A percentile compares a stretch with the other conserved stretches of the same genome.
phyloP scores from a whole-genome alignment of 2,888 invertebrate genomes.

The Suillia variegata region DNA sequence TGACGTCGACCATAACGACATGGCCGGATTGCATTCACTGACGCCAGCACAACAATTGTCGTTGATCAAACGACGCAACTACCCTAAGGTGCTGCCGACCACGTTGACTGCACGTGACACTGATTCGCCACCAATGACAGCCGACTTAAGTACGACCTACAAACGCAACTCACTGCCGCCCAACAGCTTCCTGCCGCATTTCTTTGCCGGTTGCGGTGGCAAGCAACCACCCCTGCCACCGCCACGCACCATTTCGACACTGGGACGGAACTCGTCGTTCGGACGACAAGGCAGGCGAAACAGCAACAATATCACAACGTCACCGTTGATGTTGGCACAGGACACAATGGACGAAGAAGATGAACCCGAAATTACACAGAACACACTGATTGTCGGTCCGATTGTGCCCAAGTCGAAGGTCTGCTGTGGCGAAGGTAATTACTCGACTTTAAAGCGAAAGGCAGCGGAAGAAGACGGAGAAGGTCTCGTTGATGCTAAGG shows the following conservation, averaged over 20 bases:
- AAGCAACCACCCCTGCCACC: slow-evolving; percentile 73
- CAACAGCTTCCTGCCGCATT: slow-evolving; percentile 50
- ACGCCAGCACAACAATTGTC: slow-evolving; percentile 74
- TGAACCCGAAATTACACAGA: slow-evolving; percentile 64
- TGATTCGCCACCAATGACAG: slow-evolving; percentile 38
- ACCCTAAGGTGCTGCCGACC: slow-evolving; percentile 85
- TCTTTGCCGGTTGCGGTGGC: slow-evolving; percentile 39
- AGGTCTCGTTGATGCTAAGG: neutral
- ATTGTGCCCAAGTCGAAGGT: slow-evolving; percentile 60
- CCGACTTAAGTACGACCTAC: slow-evolving; percentile 37
- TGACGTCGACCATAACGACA: slow-evolving; percentile 53
- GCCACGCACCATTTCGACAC: slow-evolving; percentile 72
- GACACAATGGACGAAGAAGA: slow-evolving; percentile 57
- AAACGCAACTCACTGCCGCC: slow-evolving; percentile 73
- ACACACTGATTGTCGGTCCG: slow-evolving; percentile 65
- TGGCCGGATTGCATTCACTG: slow-evolving; percentile 53
- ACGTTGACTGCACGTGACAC: slow-evolving; percentile 23
- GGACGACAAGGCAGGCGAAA: slow-evolving; percentile 45
- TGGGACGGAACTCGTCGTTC: slow-evolving; percentile 63
- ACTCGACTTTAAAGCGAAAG: slow-evolving; percentile 36
- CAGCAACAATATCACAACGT: slow-evolving; percentile 59
- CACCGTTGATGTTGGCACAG: slow-evolving; percentile 63
- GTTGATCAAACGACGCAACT: slow-evolving; percentile 77
- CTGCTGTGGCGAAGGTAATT: slow-evolving; percentile 33
- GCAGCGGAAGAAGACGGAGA: slow-evolving; percentile 1